Percentiles rank a stretch among this genome's conserved stretches.
Evolutionary conservation across 2,888 invertebrate genomes (phyloP).

Genomic region (Oxycera nigricornis): DNA sequence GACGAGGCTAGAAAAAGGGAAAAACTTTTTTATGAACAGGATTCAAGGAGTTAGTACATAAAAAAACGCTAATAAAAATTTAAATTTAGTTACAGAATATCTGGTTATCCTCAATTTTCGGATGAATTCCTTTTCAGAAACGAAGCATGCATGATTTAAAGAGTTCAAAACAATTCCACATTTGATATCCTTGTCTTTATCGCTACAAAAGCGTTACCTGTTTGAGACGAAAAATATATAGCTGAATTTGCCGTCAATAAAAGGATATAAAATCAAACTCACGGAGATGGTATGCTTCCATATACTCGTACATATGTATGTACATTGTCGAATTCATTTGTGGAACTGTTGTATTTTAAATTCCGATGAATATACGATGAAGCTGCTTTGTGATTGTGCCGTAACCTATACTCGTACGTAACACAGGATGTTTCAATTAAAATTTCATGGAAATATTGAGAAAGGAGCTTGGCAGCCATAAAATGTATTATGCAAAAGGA

Average conservation of each 20-base stretch:
- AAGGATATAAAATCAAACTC: not conserved
- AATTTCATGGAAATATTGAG: not conserved
- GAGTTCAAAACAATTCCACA: constrained; percentile 13
- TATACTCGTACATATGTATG: too few species aligned
- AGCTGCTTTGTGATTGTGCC: not conserved
- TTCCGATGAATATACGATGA: too few species aligned
- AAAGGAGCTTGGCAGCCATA: not conserved
- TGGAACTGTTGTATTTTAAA: too few species aligned
- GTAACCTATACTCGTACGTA: too few species aligned
- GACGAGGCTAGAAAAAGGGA: too few species aligned
- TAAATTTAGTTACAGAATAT: not conserved
- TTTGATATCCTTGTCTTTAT: not conserved
- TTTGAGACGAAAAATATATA: not conserved
- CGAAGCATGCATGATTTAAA: constrained; percentile 5
- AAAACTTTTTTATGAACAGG: not conserved
- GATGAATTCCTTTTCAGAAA: not conserved
- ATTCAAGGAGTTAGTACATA: not conserved
- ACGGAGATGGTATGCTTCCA: not conserved
- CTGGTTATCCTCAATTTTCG: not conserved
- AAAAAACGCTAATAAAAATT: not conserved
- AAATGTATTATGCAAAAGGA: not conserved
- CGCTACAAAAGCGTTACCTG: not conserved
- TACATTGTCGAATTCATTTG: too few species aligned
- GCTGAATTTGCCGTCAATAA: not conserved
- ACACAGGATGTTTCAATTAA: not conserved